phyloP scores from a whole-genome alignment of 2,888 invertebrate genomes.

The Pyrrhosoma nymphula region DNA sequence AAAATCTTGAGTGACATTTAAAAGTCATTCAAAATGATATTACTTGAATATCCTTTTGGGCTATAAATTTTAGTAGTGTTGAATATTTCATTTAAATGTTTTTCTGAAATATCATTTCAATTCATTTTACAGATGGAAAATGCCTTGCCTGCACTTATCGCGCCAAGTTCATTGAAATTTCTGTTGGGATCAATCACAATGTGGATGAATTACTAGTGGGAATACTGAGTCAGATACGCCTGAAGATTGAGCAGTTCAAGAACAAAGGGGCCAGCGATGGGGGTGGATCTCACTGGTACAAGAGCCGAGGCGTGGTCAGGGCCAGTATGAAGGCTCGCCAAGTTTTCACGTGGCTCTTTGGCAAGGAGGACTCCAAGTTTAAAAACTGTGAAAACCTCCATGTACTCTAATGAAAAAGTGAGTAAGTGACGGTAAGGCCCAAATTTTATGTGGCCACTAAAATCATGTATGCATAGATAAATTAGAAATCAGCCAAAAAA shows the following conservation, averaged over 20 bases:
- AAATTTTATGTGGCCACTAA: background rate
- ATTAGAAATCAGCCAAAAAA: background rate
- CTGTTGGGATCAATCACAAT: slow-evolving; percentile 97
- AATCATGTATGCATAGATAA: slow-evolving; percentile 30
- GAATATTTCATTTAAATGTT: too few species aligned
- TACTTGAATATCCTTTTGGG: too few species aligned
- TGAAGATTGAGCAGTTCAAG: slow-evolving; percentile 82
- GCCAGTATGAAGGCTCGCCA: slow-evolving; percentile 92
- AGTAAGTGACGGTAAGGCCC: background rate
- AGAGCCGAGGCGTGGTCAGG: slow-evolving; percentile 89
- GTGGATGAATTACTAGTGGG: slow-evolving; percentile 97
- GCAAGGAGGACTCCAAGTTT: slow-evolving; percentile 94
- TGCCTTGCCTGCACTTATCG: slow-evolving; percentile 94
- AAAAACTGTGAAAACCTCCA: slow-evolving; percentile 95
- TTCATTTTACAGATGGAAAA: slow-evolving; percentile 88
- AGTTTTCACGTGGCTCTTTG: slow-evolving; percentile 94
- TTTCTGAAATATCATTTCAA: background rate
- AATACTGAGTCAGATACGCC: slow-evolving; percentile 92
- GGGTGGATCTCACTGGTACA: slow-evolving; percentile 88
- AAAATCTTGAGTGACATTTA: too few species aligned
- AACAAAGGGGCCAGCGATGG: slow-evolving; percentile 75
- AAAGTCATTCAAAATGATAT: too few species aligned
- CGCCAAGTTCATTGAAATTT: slow-evolving; percentile 96
- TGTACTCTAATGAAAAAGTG: slow-evolving; percentile 83
- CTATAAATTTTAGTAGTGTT: too few species aligned